Base-by-base conservation (phyloP, 2,888 invertebrate genomes). In the Cremastinae sp. region DNA sequence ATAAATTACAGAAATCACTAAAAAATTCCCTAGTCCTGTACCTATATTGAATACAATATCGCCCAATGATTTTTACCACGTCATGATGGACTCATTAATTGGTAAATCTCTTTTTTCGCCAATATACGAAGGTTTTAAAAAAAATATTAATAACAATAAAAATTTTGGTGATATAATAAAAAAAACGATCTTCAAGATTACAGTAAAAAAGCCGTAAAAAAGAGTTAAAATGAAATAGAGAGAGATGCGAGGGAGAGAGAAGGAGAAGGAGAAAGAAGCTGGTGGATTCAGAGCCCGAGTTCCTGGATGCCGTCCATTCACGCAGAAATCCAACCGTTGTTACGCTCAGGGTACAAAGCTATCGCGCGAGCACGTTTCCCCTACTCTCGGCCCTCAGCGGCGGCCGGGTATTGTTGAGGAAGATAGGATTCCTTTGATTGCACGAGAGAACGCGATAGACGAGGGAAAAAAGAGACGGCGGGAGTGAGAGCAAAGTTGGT, bases 381-480 rank as follows among this genome's bases (percentile, higher is more conserved):
- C 28, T 5, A 28, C 28, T 28, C 28, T 28, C 28, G 28, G 28
- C 5, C 28, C 28, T 28, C 28, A 2, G 43, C n/a, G 68, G 71
- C 69, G 75, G 78, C 78, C 51, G 75, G 80, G 81, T 82, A 85
- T 85, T 85, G 84, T 85, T 80, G 83, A 75, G 81, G 77, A 84
- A 85, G 84, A 86, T 83, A 84, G 83, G 83, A 84, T 86, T 84
- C 82, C 83, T 84, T 84, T 83, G 84, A 85, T 84, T 86, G 85
- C 82, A 78, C 78, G 71, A 45, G 41, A 62, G 43, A 16, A 20
- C 47, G 68, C 28, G 49, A 45, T 4, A 43, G 28, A 43, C 35
- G 61, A 18, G 45, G 47, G 51, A 56, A 51, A 22, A 47, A 56
- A 16, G 43, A 22, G 12, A 53, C 43, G 20, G 16, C 3, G 35